Percentiles rank a stretch among this genome's conserved stretches.
These are phyloP conservation scores for Xanthostigma xanthostigma DNA, from an alignment of 2,888 invertebrate genomes.

Conservation along the genomic window DNA sequence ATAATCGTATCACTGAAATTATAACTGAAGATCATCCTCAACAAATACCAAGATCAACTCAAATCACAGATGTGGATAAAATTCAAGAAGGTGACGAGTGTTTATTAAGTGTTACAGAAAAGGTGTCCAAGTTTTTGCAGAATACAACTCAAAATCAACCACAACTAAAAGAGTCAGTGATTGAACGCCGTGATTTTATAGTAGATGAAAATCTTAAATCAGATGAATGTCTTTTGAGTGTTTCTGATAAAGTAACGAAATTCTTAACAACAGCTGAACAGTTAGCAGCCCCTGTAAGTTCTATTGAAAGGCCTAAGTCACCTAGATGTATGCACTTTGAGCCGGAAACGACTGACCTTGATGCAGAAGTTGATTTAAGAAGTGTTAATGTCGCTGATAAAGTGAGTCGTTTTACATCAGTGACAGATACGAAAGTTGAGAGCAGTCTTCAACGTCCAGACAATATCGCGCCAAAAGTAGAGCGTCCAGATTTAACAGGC, in stretches of 20 bases:
- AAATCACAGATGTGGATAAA: constrained; percentile 23
- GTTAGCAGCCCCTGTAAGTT: constrained; percentile 17
- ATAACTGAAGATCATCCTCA: constrained; percentile 10
- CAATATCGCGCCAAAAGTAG: constrained; percentile 25
- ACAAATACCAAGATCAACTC: constrained; percentile 11
- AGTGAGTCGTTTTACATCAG: constrained; percentile 6
- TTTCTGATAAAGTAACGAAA: constrained; percentile 48
- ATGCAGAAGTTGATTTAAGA: no score
- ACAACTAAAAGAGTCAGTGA: no score
- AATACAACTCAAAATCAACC: no score
- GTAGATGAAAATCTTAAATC: constrained; percentile 23
- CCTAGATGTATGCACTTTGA: no score
- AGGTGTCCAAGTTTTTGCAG: constrained; percentile 35
- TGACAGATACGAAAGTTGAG: constrained; percentile 11
- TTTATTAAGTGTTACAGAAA: constrained; percentile 39
- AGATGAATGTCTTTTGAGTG: constrained; percentile 42
- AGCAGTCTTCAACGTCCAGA: constrained; percentile 20
- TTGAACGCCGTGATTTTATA: no score
- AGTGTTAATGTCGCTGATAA: constrained; percentile 11
- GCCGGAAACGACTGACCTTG: no score
- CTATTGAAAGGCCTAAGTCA: constrained; percentile 3
- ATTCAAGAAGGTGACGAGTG: constrained; percentile 34
- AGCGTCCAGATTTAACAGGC: constrained; percentile 35
- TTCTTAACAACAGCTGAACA: constrained; percentile 38
- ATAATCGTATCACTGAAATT: constrained; percentile 19